phyloP scores from a whole-genome alignment of 2,797 vertebrate species.

The Syngnathus rostellatus region DNA sequence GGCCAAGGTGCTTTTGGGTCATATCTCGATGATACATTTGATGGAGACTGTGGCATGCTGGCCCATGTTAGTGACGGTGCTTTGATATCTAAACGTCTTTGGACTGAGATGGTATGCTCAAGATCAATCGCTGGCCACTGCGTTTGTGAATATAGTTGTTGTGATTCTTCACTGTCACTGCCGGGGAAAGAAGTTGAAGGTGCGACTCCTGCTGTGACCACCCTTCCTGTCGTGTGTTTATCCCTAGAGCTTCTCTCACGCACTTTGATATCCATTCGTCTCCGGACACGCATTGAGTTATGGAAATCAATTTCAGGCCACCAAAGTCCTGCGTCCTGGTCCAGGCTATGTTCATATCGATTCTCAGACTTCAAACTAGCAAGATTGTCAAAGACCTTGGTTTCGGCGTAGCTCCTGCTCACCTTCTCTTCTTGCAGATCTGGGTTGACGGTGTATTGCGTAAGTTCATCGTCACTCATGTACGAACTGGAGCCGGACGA shows the following conservation, averaged over 20 bases:
- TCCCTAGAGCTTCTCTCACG: neutral
- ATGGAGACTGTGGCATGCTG: neutral
- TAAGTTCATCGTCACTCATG: conserved; percentile 44
- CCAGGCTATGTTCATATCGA: neutral
- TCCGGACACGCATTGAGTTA: neutral
- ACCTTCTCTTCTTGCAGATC: conserved; percentile 19
- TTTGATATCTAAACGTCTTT: conserved; percentile 19
- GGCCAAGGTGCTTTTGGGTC: conserved; percentile 10
- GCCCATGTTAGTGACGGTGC: neutral
- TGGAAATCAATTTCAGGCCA: conserved; percentile 1
- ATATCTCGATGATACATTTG: neutral
- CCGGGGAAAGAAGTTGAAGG: conserved; percentile 13
- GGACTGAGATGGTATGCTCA: neutral
- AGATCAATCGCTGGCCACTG: conserved; percentile 11
- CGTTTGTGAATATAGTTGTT: neutral
- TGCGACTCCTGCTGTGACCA: neutral
- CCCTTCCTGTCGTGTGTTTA: neutral
- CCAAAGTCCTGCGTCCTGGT: conserved; percentile 1
- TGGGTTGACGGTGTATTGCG: conserved; percentile 51
- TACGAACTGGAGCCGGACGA: conserved; percentile 48
- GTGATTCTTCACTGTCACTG: conserved; percentile 17
- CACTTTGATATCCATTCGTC: neutral
- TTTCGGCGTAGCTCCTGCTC: conserved; percentile 5
- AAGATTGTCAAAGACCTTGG: neutral
- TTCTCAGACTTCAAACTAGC: neutral